Percentiles rank a stretch among this genome's conserved stretches.
phyloP scores from a whole-genome alignment of 2,888 invertebrate species.

The Apamea sordens region DNA sequence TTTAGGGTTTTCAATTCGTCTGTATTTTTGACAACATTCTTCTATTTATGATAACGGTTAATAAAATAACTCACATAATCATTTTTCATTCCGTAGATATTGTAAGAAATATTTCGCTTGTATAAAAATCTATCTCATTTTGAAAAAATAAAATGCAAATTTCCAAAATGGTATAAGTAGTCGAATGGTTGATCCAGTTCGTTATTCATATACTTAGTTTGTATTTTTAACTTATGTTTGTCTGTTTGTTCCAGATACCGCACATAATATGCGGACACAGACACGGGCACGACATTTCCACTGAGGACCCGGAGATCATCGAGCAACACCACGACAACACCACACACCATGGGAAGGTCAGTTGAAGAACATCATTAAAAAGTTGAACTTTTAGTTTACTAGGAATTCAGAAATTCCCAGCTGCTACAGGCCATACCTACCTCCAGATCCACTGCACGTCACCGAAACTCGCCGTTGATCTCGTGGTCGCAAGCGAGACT shows the following conservation, averaged over 20 bases:
- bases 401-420: background rate
- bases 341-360: constrained; percentile 86
- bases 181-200: background rate
- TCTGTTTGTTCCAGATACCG: constrained; percentile 79
- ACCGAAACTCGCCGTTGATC: too few species aligned
- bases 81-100: background rate
- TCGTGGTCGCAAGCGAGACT: too few species aligned
- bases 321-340: constrained; percentile 80
- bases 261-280: constrained; percentile 77
- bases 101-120: too few species aligned
- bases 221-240: background rate
- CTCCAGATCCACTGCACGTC: too few species aligned
- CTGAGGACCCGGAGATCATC: constrained; percentile 82
- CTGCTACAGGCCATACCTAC: background rate
- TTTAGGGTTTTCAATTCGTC: too few species aligned
- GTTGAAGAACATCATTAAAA: constrained; percentile 1
- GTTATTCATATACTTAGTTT: background rate
- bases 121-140: too few species aligned
- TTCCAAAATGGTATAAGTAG: too few species aligned
- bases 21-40: too few species aligned
- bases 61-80: background rate
- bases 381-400: background rate
- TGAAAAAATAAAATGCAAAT: too few species aligned
- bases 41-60: too few species aligned
- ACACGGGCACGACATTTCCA: constrained; percentile 86